Evolutionary conservation across 1,140 invertebrate genomes (phyloP), one percentile per base, ranked within the genome.

Genomic region (Dreissena rostriformis): DNA sequence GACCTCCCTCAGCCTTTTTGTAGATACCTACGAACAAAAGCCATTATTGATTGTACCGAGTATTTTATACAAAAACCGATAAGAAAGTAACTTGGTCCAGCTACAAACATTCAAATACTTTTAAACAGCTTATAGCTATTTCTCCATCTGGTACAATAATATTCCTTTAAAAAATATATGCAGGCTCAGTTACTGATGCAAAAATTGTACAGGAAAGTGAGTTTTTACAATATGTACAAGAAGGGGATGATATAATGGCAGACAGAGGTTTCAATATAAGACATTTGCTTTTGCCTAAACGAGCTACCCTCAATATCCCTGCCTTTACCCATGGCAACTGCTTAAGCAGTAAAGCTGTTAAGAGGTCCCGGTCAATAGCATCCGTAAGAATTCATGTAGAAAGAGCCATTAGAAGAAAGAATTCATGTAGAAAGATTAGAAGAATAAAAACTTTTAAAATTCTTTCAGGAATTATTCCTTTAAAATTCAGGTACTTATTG

Each of bases 401-500:
- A 17, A 53, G 22, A n/a, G 24, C 66, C 53, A 17, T 61, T 65
- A 4, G 52, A 51, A 22, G 76, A 67, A 26, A 24, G 77, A 19
- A 80, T 80, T 14, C 77, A 80, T 71, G 77, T 80, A 29, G 61
- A 80, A 61, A 52, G 77, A 70, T 80, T 28, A 4, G 67, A 19
- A 26, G 77, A 55, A 71, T 80, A 67, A 80, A 80, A 29, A 53
- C n/a, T 0, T 80, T 71, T 61, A 80, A 80, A 80, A 80, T 80
- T 29, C 67, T 80, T 1, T 57, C 66, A 8, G 52, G 77, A 1
- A 70, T 70, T 51, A 67, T 78, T 7, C 76, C 76, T 29, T 22
- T 78, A 14, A 78, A 53, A 67, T 53, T 78, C 24, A 78, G 65
- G 68, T 68, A n/a, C 57, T 11, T 71, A 7, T n/a, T 80, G 22